Base-by-base conservation (phyloP, 2,113 vertebrate genomes). In the Campylomormyrus tamandua region DNA sequence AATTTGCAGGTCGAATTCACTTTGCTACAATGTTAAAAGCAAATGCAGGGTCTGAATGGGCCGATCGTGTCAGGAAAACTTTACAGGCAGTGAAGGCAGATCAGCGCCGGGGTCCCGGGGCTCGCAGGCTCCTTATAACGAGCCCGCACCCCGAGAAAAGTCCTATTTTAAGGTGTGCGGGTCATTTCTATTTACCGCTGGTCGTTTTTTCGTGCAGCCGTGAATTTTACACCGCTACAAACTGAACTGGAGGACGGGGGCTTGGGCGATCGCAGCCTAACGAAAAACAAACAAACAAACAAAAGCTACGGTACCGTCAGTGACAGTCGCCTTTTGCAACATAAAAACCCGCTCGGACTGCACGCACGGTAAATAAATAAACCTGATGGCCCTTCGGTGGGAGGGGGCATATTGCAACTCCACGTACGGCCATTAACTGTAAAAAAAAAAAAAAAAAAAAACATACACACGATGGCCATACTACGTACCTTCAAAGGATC, bases 341-440 rank as follows among this genome's bases (percentile, higher is more conserved):
- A 77, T 77, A 80, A 35, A 39, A 39, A 39, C 9, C 39, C 3
- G 3, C 24, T 21, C 46, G 31, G 8, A 83, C 24, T 48, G 9
- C 39, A 84, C 11, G 83, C 42, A 84, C 83, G 8, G 83, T n/a
- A 83, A 83, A 83, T 84, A 77, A 77, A 70, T 83, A 84, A 84
- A 84, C 13, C 39, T 42, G 45, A 2, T n/a, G 83, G 83, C 83
- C 9, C 45, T n/a, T 84, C 45, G 39, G 83, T 46, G 45, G 83
- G 83, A 48, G 83, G 83, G 45, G 83, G 83, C 42, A 84, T 45
- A 45, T 45, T 45, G 77, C 45, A 24, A 42, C 74, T 42, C 31
- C 15, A 6, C 35, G 15, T 80, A 80, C 35, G 17, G 35, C 74
- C 74, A 70, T 70, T 70, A 80, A 80, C 31, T 80, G 74, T 39